Evolutionary conservation across 2,113 vertebrate genomes (phyloP).

Genomic region (Phaethon lepturus): DNA sequence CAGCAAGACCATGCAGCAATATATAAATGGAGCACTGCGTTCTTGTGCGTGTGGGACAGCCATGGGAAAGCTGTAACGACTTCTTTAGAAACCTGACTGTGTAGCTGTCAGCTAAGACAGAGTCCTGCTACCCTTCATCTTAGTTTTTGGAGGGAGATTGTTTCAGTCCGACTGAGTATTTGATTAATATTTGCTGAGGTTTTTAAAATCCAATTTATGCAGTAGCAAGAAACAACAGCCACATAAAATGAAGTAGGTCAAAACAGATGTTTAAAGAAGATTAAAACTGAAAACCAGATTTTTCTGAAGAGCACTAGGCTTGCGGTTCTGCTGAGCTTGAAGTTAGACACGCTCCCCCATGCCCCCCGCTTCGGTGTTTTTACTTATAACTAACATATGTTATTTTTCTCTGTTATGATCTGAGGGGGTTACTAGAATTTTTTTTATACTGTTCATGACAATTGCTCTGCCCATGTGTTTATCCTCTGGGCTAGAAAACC

Average conservation of each 20-base stretch:
- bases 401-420: background rate
- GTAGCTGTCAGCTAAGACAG: background rate
- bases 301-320: background rate
- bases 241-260: background rate
- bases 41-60: rapidly evolving
- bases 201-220: background rate
- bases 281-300: background rate
- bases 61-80: background rate
- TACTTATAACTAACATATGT: background rate
- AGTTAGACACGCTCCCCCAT: no score
- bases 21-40: rapidly evolving
- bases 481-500: background rate
- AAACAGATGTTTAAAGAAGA: background rate
- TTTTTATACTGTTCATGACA: background rate
- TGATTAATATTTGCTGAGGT: background rate
- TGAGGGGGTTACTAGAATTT: rapidly evolving
- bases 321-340: background rate
- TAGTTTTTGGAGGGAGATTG: background rate
- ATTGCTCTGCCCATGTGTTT: background rate
- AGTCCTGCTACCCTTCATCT: background rate
- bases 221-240: background rate
- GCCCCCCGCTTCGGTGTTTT: rapidly evolving
- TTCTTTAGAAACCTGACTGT: rapidly evolving
- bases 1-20: background rate
- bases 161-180: background rate